phyloP scores from a whole-genome alignment of 2,797 vertebrate species.

The Steatocranus sp. region DNA sequence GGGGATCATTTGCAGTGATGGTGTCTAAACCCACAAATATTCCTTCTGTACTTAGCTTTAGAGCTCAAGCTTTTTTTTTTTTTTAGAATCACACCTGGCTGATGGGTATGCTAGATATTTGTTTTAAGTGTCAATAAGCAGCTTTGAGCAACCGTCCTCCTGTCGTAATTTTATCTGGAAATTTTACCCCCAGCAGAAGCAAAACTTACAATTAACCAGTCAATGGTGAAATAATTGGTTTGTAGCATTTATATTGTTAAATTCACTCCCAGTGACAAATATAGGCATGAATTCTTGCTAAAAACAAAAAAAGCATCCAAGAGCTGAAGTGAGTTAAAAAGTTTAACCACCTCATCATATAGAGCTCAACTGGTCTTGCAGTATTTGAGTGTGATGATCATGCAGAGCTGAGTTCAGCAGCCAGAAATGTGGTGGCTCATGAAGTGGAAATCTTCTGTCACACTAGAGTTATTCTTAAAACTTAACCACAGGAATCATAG shows the following conservation, averaged over 20 bases:
- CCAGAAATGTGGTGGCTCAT: constrained; percentile 29
- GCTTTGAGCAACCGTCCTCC: not conserved
- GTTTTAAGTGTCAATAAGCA: not conserved
- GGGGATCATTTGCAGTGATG: not conserved
- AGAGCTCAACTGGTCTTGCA: not conserved
- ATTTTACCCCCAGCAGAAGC: not conserved
- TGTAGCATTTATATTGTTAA: not conserved
- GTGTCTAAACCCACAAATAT: not conserved
- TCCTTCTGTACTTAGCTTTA: not conserved
- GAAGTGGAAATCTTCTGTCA: constrained; percentile 53
- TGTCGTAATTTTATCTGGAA: accelerated
- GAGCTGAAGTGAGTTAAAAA: not conserved
- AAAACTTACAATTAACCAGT: not conserved
- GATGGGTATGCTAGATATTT: not conserved
- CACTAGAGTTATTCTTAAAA: constrained; percentile 49
- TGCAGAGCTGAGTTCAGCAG: constrained; percentile 33
- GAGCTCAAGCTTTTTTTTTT: not conserved
- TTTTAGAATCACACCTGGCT: not conserved
- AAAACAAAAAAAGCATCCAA: not conserved
- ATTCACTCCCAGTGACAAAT: not conserved
- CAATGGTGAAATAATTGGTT: not conserved
- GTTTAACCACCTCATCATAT: not conserved
- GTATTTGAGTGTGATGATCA: constrained; percentile 3
- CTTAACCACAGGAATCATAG: constrained; percentile 46
- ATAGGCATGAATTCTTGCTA: not conserved